Evolutionary conservation across 2,888 invertebrate genomes (phyloP), one percentile per base, ranked within the genome.

Genomic region (Limnephilus marmoratus): DNA sequence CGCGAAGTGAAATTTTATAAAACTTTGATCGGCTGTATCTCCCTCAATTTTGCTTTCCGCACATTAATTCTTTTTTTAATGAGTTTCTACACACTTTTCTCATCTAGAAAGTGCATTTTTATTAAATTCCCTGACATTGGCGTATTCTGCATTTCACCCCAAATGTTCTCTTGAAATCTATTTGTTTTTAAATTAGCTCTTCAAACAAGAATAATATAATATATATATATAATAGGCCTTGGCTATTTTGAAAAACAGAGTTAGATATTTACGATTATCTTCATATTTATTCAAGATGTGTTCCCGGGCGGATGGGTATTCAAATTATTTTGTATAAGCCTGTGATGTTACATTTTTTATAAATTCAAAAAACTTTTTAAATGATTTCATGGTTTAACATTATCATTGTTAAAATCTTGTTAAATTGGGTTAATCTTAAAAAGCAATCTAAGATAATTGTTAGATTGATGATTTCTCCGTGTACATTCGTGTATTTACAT

Each of bases 401-500:
- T 53, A 53, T 53, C 53, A 18, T 53, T 68, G 24, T 68, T 68
- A 68, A 68, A 68, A 68, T 68, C 68, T 68, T 68, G 24, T 68
- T 7, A 24, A 24, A 18, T 68, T 0, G 7, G 24, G 68, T 68
- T 68, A 68, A 68, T 68, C 68, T 68, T 24, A 68, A n/a, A 53
- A 68, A n/a, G 68, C 68, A 68, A 68, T 68, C 68, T 68, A 68
- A 68, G 68, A 68, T 68, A 68, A 68, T 68, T 68, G 68, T 68
- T 68, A 24, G 24, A n/a, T 68, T 24, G 68, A 68, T 68, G 24
- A 68, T 18, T 53, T 68, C 53, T 68, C 53, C 7, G 18, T 68
- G 68, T 68, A n/a, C 68, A n/a, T n/a, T n/a, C n/a, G 24, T 15
- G 24, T 15, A 68, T 68, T 68, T 68, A 68, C 68, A 68, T 68